Base-by-base conservation (phyloP, 2,888 invertebrate genomes). In the Amphipoea oculea region DNA sequence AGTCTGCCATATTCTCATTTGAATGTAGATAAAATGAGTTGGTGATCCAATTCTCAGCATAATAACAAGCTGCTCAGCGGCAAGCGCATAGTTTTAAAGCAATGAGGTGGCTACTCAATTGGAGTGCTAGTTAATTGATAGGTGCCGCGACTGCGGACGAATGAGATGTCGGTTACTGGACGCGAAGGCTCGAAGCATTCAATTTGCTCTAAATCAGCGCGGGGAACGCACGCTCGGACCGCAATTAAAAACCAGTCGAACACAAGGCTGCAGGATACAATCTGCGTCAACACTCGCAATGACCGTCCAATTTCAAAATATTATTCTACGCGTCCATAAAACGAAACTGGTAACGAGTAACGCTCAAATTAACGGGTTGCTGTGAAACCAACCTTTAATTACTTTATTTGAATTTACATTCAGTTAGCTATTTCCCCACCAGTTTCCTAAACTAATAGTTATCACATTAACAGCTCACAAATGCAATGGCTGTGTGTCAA, bases 161-260 rank as follows among this genome's bases (percentile, higher is more conserved):
- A 94, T 93, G 93, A 94, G 93, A 94, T 89, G 93, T 92, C 90
- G 88, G 89, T 78, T 83, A 79, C 78, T 78, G 87, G 91, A 89
- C 90, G 90, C 91, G 91, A 89, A 87, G 87, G 92, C 92, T 93
- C 90, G 86, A 90, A 94, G 92, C 93, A 93, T 95, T 95, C 95
- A 95, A 95, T 95, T 94, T 94, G 92, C 94, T 93, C 90, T 94
- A 95, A 95, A 95, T 95, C 95, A 95, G 93, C 91, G 90, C 91
- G 89, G 90, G 88, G 89, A 90, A 91, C 91, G 89, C 89, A 89
- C 89, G 89, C 89, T 90, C 87, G 89, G 82, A 81, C 88, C 88
- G 92, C 94, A 95, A 95, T 95, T 95, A 95, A 95, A 92, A 95
- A 94, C 92, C 91, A 92, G 91, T 92, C 91, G 90, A 91, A 90